Base-by-base conservation (phyloP, 2,888 invertebrate genomes). In the Celastrina argiolus region DNA sequence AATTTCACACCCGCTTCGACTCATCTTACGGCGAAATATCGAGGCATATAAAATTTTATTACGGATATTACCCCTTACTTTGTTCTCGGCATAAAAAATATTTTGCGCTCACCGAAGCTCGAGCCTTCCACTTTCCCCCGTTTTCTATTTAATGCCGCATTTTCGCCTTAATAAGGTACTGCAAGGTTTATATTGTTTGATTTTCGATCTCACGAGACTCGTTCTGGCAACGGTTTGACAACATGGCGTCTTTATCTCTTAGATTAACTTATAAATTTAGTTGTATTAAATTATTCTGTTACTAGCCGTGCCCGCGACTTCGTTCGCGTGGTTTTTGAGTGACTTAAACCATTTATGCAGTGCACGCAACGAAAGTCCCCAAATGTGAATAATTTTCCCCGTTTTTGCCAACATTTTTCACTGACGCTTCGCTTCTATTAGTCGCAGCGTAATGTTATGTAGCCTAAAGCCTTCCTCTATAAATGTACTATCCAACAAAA, bases 41-140 rank as follows among this genome's bases (percentile, higher is more conserved):
- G 87, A 85, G 86, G 86, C 83, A 83, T 84, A 87, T 89, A 87
- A 90, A 89, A 90, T 89, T 88, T 90, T 91, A 89, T 90, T 87
- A 88, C 81, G 74, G 76, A 74, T 86, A 82, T 86, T 85, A 89
- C 86, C 85, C 84, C 84, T 66, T 85, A 81, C 82, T 76, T 80
- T 80, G 81, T 79, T 83, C 82, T 77, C 77, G 80, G 80, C 85
- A 84, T 84, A 88, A 87, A 88, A 84, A 88, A 86, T 85, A 78
- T 83, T 82, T 83, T 81, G 80, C 79, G 74, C 78, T 76, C 74
- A 75, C 78, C 80, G 80, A 79, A 77, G 75, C 72, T 73, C 69
- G 72, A 72, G 73, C 71, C 79, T 81, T 81, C 80, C 78, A 75
- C 79, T 78, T 77, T 79, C 75, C 39, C 82, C 80, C 83, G 83